These are phyloP conservation scores for Parnassius orleans DNA, from an alignment of 2,888 invertebrate genomes.

Conservation along the genomic window DNA sequence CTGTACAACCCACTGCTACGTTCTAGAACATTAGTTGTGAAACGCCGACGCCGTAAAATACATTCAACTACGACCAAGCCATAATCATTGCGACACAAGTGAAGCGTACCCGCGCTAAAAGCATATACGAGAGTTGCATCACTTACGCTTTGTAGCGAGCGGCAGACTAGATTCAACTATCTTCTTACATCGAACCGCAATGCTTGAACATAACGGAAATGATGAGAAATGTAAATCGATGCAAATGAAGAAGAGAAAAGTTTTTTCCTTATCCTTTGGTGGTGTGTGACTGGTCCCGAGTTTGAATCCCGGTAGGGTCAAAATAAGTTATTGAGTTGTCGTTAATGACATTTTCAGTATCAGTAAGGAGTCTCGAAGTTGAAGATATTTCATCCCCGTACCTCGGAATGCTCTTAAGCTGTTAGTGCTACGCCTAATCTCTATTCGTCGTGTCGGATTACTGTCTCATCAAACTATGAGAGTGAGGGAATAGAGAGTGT, in stretches of 20 bases:
- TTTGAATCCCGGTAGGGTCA: too few relatives aligned
- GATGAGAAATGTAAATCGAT: constrained; percentile 1
- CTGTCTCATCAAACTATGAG: too few relatives aligned
- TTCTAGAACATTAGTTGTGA: constrained; percentile 17
- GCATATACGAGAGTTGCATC: constrained; percentile 9
- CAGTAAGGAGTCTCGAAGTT: too few relatives aligned
- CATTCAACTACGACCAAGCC: neutral
- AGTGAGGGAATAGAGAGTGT: too few relatives aligned
- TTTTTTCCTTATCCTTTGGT: neutral
- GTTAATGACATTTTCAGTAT: too few relatives aligned
- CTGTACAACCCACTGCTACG: neutral
- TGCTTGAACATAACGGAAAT: constrained; percentile 8
- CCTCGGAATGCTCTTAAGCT: too few relatives aligned
- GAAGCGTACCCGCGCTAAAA: constrained; percentile 19
- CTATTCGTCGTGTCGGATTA: too few relatives aligned
- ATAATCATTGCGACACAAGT: constrained; percentile 10
- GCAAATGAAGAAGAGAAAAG: neutral
- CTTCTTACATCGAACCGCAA: neutral
- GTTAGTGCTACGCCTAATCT: too few relatives aligned
- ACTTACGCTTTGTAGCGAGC: constrained; percentile 15
- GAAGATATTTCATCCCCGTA: too few relatives aligned
- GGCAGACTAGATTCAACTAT: neutral
- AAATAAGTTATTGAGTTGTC: too few relatives aligned
- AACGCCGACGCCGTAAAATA: constrained; percentile 3
- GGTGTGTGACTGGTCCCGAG: too few relatives aligned